Evolutionary conservation across 2,888 invertebrate genomes (phyloP), one percentile per base, ranked within the genome.

Genomic region (Trachelus tabidus): DNA sequence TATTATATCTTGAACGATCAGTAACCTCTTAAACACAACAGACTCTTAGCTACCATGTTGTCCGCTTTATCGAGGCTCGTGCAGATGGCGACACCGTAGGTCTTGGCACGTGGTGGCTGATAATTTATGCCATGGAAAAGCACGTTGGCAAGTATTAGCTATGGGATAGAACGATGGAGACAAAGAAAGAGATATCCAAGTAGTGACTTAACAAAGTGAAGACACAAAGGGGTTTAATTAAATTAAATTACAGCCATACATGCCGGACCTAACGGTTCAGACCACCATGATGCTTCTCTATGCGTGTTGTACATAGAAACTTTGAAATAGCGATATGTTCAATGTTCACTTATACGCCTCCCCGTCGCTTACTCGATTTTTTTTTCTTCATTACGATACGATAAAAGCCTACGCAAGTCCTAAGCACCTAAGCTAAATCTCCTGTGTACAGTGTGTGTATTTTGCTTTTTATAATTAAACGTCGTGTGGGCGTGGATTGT

Each of bases 241-340:
- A 23, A 15, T 56, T 56, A 56, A 56, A 23, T 23, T 56, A 56
- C 4, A 56, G 56, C 56, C 56, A 6, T 23, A 56, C 56, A 23
- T 56, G 56, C 56, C 56, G 56, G 56, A 56, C 56, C 56, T 56
- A 56, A 56, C 56, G 56, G 23, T 56, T 56, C 6, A 23, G 23
- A 23, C 56, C 56, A 15, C 23, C 56, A 56, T 56, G 56, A 56
- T 23, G 56, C 56, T 56, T 56, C 33, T 71, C 34, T 15, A 34
- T 71, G 71, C 33, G 71, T 71, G 12, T 81, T 77, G 79, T 79
- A 80, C 79, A 79, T 81, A 83, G 80, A 84, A 85, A 85, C 81
- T 84, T 56, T 83, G 85, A 85, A 87, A 86, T 87, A 86, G 83
- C 88, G 90, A 90, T 90, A 90, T 90, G 90, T 90, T 89, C 84